Base-by-base conservation (phyloP, 2,888 invertebrate genomes). In the Hypolimnas misippus region DNA sequence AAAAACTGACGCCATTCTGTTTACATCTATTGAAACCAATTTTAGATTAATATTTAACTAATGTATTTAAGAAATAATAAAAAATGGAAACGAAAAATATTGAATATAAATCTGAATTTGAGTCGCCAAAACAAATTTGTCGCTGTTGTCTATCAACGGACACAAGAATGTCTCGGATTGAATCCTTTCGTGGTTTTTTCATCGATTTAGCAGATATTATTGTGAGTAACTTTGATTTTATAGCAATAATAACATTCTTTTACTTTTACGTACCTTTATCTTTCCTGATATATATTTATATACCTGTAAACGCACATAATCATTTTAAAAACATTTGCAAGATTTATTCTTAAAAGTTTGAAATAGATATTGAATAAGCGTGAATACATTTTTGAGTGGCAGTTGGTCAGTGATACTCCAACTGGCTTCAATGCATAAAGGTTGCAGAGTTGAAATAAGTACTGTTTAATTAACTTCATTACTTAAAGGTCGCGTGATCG, bases 121-220 rank as follows among this genome's bases (percentile, higher is more conserved):
- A 72, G n/a, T 12, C 25, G 0, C 31, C 61, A 0, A 66, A 67
- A 8, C 46, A 77, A 1, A 78, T 90, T 19, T 90, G 90, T 55
- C 75, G 89, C 33, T 87, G 87, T 62, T 90, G 90, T 78, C 79
- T 90, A 21, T 74, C 79, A 0, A 84, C 82, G 1, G 77, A 84
- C 7, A 78, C 75, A 40, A 72, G 69, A n/a, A 81, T 87, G 78
- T 62, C 61, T 1, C 74, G 69, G 64, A 76, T 79, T 0, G 54
- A 62, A 0, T 12, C 62, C 1, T 81, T 73, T 46, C 69, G 72
- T 2, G 56, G 69, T 0, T 73, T 78, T 71, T 82, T 87, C 49
- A 67, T 71, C 35, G 86, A 88, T 66, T 76, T 90, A 62, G 77
- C 84, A 1, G 83, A 81, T 12, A 74, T 89, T 44, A 74, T 77